Evolutionary conservation across 1,140 invertebrate species (phyloP), one percentile per base, ranked within the genome.

Genomic region (Brachionus calyciflorus): DNA sequence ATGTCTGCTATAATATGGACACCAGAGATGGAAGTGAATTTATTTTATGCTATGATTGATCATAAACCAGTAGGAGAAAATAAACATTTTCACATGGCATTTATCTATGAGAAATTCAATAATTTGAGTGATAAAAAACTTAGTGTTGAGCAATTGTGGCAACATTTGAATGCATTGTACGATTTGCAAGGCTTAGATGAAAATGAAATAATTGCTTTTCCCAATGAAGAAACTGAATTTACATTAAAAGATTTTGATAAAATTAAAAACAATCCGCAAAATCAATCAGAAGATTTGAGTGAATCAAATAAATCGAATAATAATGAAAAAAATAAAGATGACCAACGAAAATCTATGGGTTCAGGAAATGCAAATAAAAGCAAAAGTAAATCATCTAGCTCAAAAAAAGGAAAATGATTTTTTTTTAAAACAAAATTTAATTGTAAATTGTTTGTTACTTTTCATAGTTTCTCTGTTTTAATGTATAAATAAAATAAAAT

Each of bases 1-100:
- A 70, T 70, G 65, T 48, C 65, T 0, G 33, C 19, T 30, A 33
- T 73, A 2, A 19, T 51, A n/a, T 73, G 69, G 69, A 53, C 69
- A 10, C 48, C 69, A 10, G 69, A 73, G 40, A 73, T 73, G 69
- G 69, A 73, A 73, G 69, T 73, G 10, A 51, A 19, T 46, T 40
- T 73, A 37, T 73, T 73, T 55, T 73, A 73, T 55, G 46, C 69
- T 9, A 73, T 73, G 69, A 73, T 73, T 24, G 69, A 73, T 73
- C 69, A 73, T 40, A 73, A 73, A 26, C 69, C 69, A 21, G 46
- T 73, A 19, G 69, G 69, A n/a, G 69, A 73, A 40, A 73, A 73
- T 30, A 49, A 55, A 33, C 30, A 55, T 21, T 73, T 73, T 55
- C 69, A 73, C 14, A 73, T 73, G 69, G 28, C 37, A n/a, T 73